Evolutionary conservation across 2,888 invertebrate species (phyloP).

Genomic region (Azorinus chamasolen): DNA sequence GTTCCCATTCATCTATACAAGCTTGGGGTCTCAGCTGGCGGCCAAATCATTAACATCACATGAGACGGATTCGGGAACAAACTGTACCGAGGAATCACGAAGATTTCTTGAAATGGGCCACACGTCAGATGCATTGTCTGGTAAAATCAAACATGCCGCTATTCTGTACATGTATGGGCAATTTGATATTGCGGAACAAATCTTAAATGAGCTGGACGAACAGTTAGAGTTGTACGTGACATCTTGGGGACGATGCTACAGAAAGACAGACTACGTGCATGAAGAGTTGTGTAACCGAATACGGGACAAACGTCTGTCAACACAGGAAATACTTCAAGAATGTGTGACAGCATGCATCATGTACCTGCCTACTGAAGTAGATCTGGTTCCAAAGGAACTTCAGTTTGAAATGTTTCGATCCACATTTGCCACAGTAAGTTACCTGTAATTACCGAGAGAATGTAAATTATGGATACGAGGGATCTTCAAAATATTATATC

Average conservation of each 20-base stretch:
- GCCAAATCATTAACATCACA: not conserved
- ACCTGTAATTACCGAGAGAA: too few relatives aligned
- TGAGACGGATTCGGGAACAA: too few relatives aligned
- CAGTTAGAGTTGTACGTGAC: not conserved
- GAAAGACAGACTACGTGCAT: conserved; percentile 11
- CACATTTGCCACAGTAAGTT: conserved; percentile 14
- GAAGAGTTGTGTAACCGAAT: conserved; percentile 15
- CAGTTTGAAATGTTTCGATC: conserved; percentile 35
- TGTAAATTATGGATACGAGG: too few relatives aligned
- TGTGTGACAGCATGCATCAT: conserved; percentile 15
- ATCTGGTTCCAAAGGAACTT: conserved; percentile 21
- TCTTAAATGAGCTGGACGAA: conserved; percentile 15
- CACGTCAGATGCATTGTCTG: conserved; percentile 13
- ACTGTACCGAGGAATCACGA: not conserved
- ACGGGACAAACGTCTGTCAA: conserved; percentile 11
- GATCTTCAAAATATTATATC: too few relatives aligned
- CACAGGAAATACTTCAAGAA: conserved; percentile 17
- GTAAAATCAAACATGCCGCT: conserved; percentile 13
- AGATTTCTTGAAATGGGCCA: not conserved
- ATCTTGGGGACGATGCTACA: conserved; percentile 14
- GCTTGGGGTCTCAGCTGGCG: conserved; percentile 14
- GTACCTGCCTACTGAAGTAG: conserved; percentile 17
- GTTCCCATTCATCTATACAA: conserved; percentile 13
- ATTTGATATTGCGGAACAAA: not conserved
- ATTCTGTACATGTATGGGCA: conserved; percentile 8